A percentile compares a stretch with the other conserved stretches of the same genome.
These are phyloP conservation scores for Macrophya annulata DNA, from an alignment of 2,888 invertebrate genomes.

Conservation along the genomic window DNA sequence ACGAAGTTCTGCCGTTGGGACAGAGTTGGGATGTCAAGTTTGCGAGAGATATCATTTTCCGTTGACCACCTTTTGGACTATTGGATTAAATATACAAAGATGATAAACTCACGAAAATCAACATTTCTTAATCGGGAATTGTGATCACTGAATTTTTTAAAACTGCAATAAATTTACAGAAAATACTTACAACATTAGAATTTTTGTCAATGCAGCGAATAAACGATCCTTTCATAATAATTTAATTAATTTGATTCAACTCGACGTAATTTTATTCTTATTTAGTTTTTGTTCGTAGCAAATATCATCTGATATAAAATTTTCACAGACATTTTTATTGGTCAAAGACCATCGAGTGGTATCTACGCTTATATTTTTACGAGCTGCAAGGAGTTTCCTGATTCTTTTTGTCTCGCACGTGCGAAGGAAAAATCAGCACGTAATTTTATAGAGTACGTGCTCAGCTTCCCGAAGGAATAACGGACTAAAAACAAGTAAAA, in stretches of 20 bases:
- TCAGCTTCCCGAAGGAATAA: slow-evolving; percentile 31
- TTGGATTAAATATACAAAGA: not conserved
- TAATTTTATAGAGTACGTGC: slow-evolving; percentile 49
- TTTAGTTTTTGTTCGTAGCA: too few relatives aligned
- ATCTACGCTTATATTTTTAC: not conserved
- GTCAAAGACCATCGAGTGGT: not conserved
- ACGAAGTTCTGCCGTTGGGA: not conserved
- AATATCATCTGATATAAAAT: not conserved
- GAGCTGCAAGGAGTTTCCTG: slow-evolving; percentile 1
- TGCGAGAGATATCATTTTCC: not conserved
- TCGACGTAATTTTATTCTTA: not conserved
- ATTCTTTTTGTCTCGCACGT: slow-evolving; percentile 34
- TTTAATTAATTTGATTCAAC: not conserved
- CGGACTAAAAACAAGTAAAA: slow-evolving; percentile 23
- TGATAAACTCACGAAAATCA: not conserved
- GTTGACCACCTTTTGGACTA: not conserved
- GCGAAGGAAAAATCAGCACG: slow-evolving; percentile 50
- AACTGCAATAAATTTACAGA: not conserved
- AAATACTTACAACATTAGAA: not conserved
- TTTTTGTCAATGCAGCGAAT: too few relatives aligned
- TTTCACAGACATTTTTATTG: not conserved
- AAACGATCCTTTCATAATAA: not conserved
- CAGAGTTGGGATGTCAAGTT: not conserved
- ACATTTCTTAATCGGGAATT: not conserved
- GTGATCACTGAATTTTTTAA: not conserved